phyloP scores from a whole-genome alignment of 2,888 invertebrate species.

The Dynastes hyllus region DNA sequence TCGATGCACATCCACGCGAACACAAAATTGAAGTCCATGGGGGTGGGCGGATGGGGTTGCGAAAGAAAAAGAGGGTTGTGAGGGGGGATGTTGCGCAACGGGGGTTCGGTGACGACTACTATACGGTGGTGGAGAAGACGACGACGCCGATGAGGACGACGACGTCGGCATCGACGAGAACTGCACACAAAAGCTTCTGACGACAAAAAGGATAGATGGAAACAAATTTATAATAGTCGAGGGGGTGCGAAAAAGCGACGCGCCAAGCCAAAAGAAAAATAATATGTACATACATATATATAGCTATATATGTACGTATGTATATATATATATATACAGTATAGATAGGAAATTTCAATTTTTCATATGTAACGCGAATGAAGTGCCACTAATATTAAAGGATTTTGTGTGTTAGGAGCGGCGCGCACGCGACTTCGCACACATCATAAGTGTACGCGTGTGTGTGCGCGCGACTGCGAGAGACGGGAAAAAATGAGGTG shows the following conservation, averaged over 20 bases:
- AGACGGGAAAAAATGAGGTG: conserved; percentile 42
- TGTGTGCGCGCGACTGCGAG: conserved; percentile 12
- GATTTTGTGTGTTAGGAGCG: conserved; percentile 44
- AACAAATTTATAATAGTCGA: conserved; percentile 67
- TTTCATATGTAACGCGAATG: conserved; percentile 57
- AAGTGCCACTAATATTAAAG: conserved; percentile 50
- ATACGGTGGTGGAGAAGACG: conserved; percentile 21
- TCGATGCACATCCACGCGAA: conserved; percentile 65
- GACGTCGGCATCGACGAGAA: conserved; percentile 54
- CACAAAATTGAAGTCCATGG: conserved; percentile 68
- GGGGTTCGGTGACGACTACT: conserved; percentile 44
- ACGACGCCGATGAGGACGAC: conserved; percentile 46
- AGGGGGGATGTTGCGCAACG: conserved; percentile 29
- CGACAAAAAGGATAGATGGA: conserved; percentile 66
- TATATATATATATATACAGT: conserved; percentile 49
- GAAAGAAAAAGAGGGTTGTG: conserved; percentile 22
- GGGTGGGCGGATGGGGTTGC: conserved; percentile 58
- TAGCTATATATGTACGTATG: conserved; percentile 58
- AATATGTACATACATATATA: conserved; percentile 51
- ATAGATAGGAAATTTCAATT: conserved; percentile 63
- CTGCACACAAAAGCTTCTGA: conserved; percentile 59
- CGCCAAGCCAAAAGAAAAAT: conserved; percentile 59
- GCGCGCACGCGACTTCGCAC: conserved; percentile 9
- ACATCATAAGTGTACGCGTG: no score
- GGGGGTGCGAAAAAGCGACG: conserved; percentile 44